Evolutionary conservation across 2,888 invertebrate species (phyloP).

Genomic region (Ophioninae sp.): DNA sequence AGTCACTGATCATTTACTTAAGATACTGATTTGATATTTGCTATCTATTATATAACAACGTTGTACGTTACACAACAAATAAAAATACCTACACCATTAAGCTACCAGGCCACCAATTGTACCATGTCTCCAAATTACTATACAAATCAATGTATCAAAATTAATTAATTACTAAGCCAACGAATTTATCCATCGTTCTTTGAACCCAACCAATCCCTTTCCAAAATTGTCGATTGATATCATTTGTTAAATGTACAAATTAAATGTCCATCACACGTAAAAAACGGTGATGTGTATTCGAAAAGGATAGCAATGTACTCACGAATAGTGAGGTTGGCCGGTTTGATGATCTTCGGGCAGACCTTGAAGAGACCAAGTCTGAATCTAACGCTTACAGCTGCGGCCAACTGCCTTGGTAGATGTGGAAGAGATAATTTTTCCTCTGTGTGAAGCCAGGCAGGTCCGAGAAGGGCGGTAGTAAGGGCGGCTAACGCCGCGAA

Average conservation of each 20-base stretch:
- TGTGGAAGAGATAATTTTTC: slow-evolving; percentile 75
- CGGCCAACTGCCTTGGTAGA: slow-evolving; percentile 70
- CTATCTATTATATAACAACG: neutral
- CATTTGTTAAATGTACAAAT: neutral
- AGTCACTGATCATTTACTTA: too few relatives aligned
- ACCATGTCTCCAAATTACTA: neutral
- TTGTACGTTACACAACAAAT: too few relatives aligned
- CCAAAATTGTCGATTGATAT: neutral
- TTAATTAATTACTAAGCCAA: neutral
- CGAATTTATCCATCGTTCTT: neutral
- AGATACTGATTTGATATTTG: neutral
- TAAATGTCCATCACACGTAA: neutral
- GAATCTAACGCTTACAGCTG: slow-evolving; percentile 76
- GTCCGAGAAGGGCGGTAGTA: slow-evolving; percentile 77
- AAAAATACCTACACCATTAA: neutral
- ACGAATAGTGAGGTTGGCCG: slow-evolving; percentile 76
- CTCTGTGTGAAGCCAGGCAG: slow-evolving; percentile 79
- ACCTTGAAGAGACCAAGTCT: slow-evolving; percentile 78
- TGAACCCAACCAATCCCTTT: neutral
- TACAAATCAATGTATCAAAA: neutral
- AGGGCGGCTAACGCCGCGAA: slow-evolving; percentile 78
- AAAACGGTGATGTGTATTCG: neutral
- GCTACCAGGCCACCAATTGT: neutral
- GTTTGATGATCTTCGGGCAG: slow-evolving; percentile 77
- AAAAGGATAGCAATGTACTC: slow-evolving; percentile 68